Evolutionary conservation across 2,888 invertebrate species (phyloP).

Genomic region (Neuroscelio doddi): DNA sequence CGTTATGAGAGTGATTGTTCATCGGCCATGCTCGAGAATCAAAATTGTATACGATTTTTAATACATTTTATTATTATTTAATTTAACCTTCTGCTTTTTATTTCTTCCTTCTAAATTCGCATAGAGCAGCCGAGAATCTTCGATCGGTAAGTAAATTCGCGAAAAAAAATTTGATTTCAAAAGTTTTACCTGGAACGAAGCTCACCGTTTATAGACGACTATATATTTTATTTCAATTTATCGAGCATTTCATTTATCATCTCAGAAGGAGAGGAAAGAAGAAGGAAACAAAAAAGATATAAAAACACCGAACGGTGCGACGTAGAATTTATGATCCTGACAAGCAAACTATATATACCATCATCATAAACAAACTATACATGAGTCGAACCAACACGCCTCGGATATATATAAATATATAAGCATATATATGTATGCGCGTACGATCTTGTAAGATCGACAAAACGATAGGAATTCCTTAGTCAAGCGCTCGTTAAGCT

Average conservation of each 20-base stretch:
- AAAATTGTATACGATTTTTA: constrained; percentile 71
- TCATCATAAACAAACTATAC: constrained; percentile 63
- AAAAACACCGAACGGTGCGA: constrained; percentile 46
- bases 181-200: constrained; percentile 20
- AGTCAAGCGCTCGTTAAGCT: constrained; percentile 62
- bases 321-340: constrained; percentile 56
- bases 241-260: constrained; percentile 45
- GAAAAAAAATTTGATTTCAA: constrained; percentile 7
- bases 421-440: constrained; percentile 36
- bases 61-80: constrained; percentile 71
- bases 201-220: constrained; percentile 22
- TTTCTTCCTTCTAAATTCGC: not conserved
- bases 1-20: constrained; percentile 55
- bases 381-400: constrained; percentile 51
- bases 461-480: constrained; percentile 59
- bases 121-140: too few species aligned
- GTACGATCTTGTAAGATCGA: constrained; percentile 29
- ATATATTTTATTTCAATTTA: constrained; percentile 46
- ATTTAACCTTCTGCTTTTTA: constrained; percentile 44
- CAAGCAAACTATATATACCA: constrained; percentile 54
- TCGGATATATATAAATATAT: constrained; percentile 39
- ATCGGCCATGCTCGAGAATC: constrained; percentile 61
- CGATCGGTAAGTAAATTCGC: too few species aligned
- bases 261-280: constrained; percentile 22
- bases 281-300: constrained; percentile 26